A percentile compares a stretch with the other conserved stretches of the same genome.
Evolutionary conservation across 2,113 vertebrate species (phyloP).

Genomic region (Ailurus styani): DNA sequence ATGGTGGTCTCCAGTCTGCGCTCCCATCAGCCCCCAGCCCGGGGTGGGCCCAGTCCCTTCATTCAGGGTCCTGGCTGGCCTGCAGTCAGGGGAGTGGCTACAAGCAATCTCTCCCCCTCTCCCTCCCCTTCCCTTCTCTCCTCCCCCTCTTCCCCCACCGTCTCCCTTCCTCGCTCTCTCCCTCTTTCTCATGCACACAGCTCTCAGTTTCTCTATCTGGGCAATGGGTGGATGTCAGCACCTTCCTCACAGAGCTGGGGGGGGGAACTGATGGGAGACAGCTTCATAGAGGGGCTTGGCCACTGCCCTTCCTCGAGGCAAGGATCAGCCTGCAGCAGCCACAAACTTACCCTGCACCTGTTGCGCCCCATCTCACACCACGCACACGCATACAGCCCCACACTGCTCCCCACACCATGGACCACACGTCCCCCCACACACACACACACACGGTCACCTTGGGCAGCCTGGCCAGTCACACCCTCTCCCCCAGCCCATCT

Average conservation of each 20-base stretch:
- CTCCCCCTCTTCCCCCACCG: too few species aligned
- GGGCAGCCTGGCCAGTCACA: neutral
- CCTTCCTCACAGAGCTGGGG: neutral
- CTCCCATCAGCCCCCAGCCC: neutral
- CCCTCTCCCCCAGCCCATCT: too few species aligned
- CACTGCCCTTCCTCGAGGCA: neutral
- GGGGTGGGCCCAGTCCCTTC: neutral
- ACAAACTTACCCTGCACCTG: neutral
- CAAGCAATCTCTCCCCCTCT: neutral
- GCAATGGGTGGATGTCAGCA: neutral
- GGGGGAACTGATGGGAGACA: neutral
- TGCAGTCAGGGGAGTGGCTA: neutral
- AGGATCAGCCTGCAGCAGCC: neutral
- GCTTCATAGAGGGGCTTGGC: neutral
- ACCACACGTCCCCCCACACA: neutral
- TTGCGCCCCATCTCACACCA: neutral
- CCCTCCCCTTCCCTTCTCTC: fast-evolving
- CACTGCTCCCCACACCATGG: neutral
- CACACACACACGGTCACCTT: fast-evolving
- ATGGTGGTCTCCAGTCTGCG: neutral
- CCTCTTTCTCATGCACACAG: too few species aligned
- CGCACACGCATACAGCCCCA: neutral
- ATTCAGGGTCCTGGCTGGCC: too few species aligned
- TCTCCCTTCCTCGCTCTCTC: neutral
- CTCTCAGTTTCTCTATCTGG: neutral